Percentiles rank a stretch among this genome's conserved stretches.
Evolutionary conservation across 2,113 vertebrate species (phyloP).

Genomic region (Lophochroa leadbeateri): DNA sequence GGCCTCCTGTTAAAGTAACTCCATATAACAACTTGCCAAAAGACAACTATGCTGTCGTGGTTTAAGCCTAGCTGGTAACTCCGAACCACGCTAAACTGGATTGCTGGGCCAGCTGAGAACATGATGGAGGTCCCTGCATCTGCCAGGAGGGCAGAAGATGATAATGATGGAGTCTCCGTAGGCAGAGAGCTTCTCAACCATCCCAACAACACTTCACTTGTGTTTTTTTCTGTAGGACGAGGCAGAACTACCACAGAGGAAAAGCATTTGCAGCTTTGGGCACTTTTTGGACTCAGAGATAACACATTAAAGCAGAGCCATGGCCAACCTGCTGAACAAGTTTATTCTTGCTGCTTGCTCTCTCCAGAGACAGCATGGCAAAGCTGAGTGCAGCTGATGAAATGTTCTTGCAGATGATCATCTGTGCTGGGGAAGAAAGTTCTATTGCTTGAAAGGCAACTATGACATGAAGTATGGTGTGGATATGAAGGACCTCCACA

Average conservation of each 20-base stretch:
- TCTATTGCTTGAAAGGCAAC: neutral
- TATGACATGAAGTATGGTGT: neutral
- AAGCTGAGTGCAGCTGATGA: neutral
- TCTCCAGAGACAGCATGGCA: neutral
- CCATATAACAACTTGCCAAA: neutral
- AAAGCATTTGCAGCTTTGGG: neutral
- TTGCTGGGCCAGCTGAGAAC: neutral
- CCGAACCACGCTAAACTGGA: neutral
- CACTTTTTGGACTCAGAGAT: neutral
- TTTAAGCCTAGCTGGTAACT: too few species aligned
- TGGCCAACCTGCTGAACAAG: neutral
- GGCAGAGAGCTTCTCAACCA: neutral
- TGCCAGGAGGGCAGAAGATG: neutral
- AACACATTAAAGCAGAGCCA: neutral
- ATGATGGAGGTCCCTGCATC: neutral
- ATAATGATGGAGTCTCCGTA: rapidly evolving
- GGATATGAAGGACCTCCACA: neutral
- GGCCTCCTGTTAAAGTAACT: neutral
- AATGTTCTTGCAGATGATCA: neutral
- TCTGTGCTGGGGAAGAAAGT: neutral
- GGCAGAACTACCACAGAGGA: neutral
- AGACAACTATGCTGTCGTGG: neutral
- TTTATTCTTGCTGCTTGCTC: neutral
- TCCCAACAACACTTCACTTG: neutral
- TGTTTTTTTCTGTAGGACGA: neutral